A percentile compares a stretch with the other conserved stretches of the same genome.
Conservation (phyloP, 1,140 invertebrate species). For the Trichonephila clavata region DNA sequence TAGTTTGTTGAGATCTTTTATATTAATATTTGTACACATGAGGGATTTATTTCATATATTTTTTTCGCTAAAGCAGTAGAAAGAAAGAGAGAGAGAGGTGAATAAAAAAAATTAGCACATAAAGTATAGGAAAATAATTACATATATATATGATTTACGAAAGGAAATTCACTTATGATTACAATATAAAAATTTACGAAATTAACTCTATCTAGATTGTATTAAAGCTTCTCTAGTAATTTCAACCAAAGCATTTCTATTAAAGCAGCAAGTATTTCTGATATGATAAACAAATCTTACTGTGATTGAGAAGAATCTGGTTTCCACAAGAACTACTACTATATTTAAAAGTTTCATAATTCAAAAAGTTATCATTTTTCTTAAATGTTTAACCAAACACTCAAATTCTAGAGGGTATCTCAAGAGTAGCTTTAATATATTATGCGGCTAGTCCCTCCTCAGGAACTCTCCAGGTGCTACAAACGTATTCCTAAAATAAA, state of each 20-base stretch:
- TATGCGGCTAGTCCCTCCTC: conserved; percentile 97
- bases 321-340: conserved; percentile 89
- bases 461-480: conserved; percentile 93
- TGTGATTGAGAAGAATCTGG: conserved; percentile 89
- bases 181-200: too few species aligned
- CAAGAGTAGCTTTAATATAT: conserved; percentile 94
- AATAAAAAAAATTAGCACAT: too few species aligned
- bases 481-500: conserved; percentile 90
- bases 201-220: too few species aligned
- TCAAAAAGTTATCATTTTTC: conserved; percentile 91
- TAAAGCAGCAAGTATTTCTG: conserved; percentile 91
- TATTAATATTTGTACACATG: too few species aligned
- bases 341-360: conserved; percentile 89
- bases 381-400: conserved; percentile 94
- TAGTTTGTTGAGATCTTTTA: too few species aligned
- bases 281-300: conserved; percentile 96
- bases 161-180: too few species aligned
- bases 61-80: too few species aligned
- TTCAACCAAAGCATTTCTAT: background rate
- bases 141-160: too few species aligned
- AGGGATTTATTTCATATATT: too few species aligned
- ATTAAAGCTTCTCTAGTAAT: background rate
- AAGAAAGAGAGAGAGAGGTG: too few species aligned
- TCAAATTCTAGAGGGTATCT: conserved; percentile 94
- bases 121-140: too few species aligned